Conservation (phyloP, 1,140 invertebrate species). For the Drosophila ironensis region DNA sequence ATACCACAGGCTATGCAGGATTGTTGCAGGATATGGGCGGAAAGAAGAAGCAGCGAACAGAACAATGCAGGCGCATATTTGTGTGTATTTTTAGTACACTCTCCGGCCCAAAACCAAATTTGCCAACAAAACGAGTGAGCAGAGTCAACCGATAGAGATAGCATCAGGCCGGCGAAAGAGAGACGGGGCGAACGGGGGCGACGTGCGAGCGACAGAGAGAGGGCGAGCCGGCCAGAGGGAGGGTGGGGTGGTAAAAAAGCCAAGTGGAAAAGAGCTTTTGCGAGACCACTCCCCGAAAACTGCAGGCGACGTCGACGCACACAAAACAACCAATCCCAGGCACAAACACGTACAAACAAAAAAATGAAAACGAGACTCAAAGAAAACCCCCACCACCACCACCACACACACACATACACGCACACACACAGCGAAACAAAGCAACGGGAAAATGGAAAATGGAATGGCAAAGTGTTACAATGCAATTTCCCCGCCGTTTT, state of each 20-base stretch:
- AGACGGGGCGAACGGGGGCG: not conserved
- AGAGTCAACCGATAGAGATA: not conserved
- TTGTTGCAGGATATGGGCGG: not conserved
- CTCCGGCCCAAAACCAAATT: conserved; percentile 39
- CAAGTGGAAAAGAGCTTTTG: conserved; percentile 69
- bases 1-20: too few species aligned
- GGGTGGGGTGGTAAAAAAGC: conserved; percentile 29
- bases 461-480: conserved; percentile 72
- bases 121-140: conserved; percentile 30
- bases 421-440: too few species aligned
- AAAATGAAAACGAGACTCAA: conserved; percentile 43
- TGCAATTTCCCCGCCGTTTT: conserved; percentile 76
- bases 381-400: not conserved
- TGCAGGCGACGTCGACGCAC: conserved; percentile 75
- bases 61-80: conserved; percentile 42
- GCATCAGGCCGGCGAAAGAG: conserved; percentile 5
- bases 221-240: conserved; percentile 8
- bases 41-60: conserved; percentile 13
- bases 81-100: conserved; percentile 61
- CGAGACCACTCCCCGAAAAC: conserved; percentile 80
- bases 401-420: conserved; percentile 14
- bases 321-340: conserved; percentile 81
- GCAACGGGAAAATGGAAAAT: conserved; percentile 30
- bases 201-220: conserved; percentile 20
- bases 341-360: conserved; percentile 60